A percentile compares a stretch with the other conserved stretches of the same genome.
Conservation (phyloP, 2,797 vertebrate species). For the Helicolenus hilgendorfi region DNA sequence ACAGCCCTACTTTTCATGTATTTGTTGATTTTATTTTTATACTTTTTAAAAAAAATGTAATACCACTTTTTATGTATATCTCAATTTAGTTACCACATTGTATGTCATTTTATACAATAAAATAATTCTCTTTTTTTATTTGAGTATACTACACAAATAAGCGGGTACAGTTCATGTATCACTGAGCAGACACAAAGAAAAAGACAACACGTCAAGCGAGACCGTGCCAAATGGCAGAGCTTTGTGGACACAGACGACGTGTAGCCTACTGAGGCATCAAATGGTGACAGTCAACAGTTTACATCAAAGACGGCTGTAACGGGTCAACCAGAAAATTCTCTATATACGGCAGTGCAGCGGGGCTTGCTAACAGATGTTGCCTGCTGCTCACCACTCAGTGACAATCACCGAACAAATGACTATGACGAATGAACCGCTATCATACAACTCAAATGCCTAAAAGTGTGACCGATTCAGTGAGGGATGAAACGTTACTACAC, state of each 20-base stretch:
- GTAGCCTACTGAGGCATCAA: background rate
- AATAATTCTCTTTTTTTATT: background rate
- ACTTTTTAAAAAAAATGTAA: background rate
- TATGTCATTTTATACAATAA: background rate
- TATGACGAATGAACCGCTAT: slow-evolving; percentile 12
- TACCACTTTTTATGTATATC: background rate
- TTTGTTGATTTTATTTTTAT: background rate
- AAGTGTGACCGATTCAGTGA: background rate
- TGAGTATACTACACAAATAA: background rate
- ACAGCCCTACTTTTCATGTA: background rate
- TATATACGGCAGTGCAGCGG: background rate
- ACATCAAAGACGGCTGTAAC: slow-evolving; percentile 9
- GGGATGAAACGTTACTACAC: background rate
- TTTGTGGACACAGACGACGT: background rate
- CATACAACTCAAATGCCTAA: background rate
- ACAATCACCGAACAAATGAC: slow-evolving; percentile 26
- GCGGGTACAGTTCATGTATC: background rate
- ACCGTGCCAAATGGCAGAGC: background rate
- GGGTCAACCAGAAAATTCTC: slow-evolving; percentile 35
- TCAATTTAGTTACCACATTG: background rate
- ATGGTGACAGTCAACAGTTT: slow-evolving; percentile 1
- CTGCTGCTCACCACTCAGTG: slow-evolving; percentile 11
- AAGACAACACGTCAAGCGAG: background rate
- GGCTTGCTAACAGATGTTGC: background rate
- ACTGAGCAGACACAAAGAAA: background rate